Evolutionary conservation across 2,888 invertebrate species (phyloP).

Genomic region (Xiphydria camelus): DNA sequence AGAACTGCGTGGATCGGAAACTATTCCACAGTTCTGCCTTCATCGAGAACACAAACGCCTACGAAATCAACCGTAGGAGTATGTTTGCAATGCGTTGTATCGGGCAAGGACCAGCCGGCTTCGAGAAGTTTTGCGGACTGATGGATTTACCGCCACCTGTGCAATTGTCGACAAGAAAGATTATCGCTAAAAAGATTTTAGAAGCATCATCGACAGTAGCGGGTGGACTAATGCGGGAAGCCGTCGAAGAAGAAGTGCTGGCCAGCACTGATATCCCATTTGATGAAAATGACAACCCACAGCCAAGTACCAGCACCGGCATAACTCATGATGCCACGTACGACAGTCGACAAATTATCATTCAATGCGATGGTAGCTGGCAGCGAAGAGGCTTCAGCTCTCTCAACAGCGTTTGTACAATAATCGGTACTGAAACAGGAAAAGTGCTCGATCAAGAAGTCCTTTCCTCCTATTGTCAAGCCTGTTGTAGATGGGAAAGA

Average conservation of each 20-base stretch:
- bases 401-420: conserved; percentile 2
- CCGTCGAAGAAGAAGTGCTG: conserved; percentile 1
- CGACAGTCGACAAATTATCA: background rate
- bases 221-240: background rate
- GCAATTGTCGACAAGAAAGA: background rate
- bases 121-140: conserved; percentile 12
- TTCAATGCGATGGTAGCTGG: conserved; percentile 7
- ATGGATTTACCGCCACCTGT: conserved; percentile 10
- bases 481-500: background rate
- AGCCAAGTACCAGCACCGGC: too few relatives aligned
- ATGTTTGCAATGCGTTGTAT: conserved; percentile 9
- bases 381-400: conserved; percentile 3
- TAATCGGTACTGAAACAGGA: conserved; percentile 5
- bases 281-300: too few relatives aligned
- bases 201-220: conserved; percentile 2
- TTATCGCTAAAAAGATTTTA: background rate
- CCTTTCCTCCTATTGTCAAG: conserved; percentile 3
- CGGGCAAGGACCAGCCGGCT: conserved; percentile 3
- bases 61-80: conserved; percentile 4
- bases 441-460: conserved; percentile 8
- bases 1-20: conserved; percentile 1
- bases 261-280: too few relatives aligned
- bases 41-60: background rate
- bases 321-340: background rate
- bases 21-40: conserved; percentile 2